phyloP scores from a whole-genome alignment of 23 tunicate species.

The Styela clava region DNA sequence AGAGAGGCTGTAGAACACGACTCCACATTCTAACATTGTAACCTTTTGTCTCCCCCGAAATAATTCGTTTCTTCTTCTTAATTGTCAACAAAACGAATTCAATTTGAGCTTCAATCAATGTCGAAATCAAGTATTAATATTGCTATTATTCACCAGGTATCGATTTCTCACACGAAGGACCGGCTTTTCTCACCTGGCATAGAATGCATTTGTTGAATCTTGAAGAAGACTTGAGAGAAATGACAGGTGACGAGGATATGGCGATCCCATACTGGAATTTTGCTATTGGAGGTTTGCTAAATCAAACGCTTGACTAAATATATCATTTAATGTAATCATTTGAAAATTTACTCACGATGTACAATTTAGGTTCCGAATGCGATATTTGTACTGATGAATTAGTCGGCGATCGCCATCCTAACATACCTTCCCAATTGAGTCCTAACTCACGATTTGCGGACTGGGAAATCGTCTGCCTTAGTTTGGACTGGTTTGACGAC shows the following conservation, averaged over 20 bases:
- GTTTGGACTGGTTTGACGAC: slow-evolving; percentile 79
- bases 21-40: too few species aligned
- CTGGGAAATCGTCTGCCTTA: slow-evolving; percentile 74
- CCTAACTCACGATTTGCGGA: slow-evolving; percentile 72
- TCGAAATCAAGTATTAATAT: too few species aligned
- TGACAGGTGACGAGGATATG: slow-evolving; percentile 51
- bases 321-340: too few species aligned
- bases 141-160: slow-evolving; percentile 22
- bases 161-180: slow-evolving; percentile 90
- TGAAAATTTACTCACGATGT: too few species aligned
- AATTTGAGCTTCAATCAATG: too few species aligned
- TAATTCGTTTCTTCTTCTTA: too few species aligned
- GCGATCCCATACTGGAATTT: slow-evolving; percentile 91
- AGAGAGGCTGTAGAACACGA: too few species aligned
- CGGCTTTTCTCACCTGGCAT: slow-evolving; percentile 88
- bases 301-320: too few species aligned
- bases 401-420: slow-evolving; percentile 53
- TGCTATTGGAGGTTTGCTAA: slow-evolving; percentile 80
- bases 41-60: too few species aligned
- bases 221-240: slow-evolving; percentile 62
- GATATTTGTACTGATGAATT: slow-evolving; percentile 69
- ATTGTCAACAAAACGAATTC: too few species aligned
- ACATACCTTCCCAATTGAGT: slow-evolving; percentile 31
- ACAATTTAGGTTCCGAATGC: slow-evolving; percentile 62
- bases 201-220: slow-evolving; percentile 65